Evolutionary conservation across 2,888 invertebrate genomes (phyloP).

Genomic region (Corythucha ciliata): DNA sequence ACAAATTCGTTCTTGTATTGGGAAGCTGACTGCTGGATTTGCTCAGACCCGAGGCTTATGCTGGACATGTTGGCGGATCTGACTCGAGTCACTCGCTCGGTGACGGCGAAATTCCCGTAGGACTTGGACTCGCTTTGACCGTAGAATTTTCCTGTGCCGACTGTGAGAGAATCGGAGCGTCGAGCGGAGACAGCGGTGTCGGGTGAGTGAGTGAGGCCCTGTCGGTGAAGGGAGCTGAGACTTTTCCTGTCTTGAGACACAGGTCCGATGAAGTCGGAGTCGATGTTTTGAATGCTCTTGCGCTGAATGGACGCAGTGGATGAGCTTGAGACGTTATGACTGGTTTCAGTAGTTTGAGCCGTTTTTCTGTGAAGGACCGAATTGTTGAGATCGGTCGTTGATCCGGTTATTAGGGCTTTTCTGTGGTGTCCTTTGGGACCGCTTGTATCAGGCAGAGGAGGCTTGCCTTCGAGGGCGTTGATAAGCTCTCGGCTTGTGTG

Average conservation of each 20-base stretch:
- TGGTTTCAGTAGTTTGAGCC: conserved; percentile 55
- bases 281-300: conserved; percentile 69
- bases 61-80: conserved; percentile 57
- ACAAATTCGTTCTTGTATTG: conserved; percentile 68
- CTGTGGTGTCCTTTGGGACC: conserved; percentile 50
- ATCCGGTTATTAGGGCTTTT: conserved; percentile 59
- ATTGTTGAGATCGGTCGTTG: conserved; percentile 64
- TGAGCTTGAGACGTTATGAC: conserved; percentile 54
- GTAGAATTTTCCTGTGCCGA: conserved; percentile 57
- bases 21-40: conserved; percentile 44
- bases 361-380: conserved; percentile 69
- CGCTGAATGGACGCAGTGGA: conserved; percentile 63
- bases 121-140: conserved; percentile 61
- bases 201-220: conserved; percentile 38
- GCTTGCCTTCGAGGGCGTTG: conserved; percentile 31
- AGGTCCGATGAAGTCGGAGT: conserved; percentile 58
- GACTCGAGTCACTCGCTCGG: conserved; percentile 52
- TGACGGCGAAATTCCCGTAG: conserved; percentile 57
- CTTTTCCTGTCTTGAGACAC: conserved; percentile 64
- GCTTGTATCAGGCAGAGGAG: conserved; percentile 22
- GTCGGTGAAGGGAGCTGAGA: conserved; percentile 68
- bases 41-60: conserved; percentile 61
- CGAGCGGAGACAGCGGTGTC: conserved; percentile 38
- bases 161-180: conserved; percentile 59
- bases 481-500: conserved; percentile 31